These are phyloP conservation scores for Agrotis clavis DNA, from an alignment of 2,888 invertebrate genomes.

Conservation along the genomic window DNA sequence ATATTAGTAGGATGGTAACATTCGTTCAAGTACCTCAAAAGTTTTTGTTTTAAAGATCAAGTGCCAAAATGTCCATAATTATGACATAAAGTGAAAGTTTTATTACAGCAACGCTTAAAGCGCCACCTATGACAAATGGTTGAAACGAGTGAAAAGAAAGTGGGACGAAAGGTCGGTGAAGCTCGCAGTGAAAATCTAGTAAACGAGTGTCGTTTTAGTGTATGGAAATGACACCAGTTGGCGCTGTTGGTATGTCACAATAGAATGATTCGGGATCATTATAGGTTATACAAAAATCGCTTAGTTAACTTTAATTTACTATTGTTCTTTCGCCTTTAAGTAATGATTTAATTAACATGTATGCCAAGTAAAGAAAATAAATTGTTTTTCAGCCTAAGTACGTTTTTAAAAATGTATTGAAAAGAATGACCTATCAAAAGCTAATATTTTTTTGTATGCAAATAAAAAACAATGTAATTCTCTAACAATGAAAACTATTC, in stretches of 20 bases:
- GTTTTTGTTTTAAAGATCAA: too few species aligned
- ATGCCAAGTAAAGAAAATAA: neutral
- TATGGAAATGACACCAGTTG: constrained; percentile 23
- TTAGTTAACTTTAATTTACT: neutral
- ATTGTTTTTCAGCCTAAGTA: too few species aligned
- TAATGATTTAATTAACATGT: neutral
- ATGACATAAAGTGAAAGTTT: neutral
- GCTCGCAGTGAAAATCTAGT: neutral
- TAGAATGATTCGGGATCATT: neutral
- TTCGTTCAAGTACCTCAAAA: too few species aligned
- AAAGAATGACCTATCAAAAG: too few species aligned
- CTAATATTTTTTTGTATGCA: too few species aligned
- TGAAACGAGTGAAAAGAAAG: constrained; percentile 21
- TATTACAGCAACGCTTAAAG: neutral
- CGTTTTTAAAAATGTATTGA: too few species aligned
- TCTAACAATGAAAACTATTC: too few species aligned
- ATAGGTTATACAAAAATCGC: neutral
- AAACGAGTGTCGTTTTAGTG: constrained; percentile 3
- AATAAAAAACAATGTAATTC: too few species aligned
- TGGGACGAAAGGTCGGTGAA: constrained; percentile 17
- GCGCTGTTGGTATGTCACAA: constrained; percentile 15
- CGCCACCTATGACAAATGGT: constrained; percentile 45
- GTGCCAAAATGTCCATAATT: too few species aligned
- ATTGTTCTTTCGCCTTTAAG: neutral
- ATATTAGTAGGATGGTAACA: too few species aligned